A percentile compares a stretch with the other conserved stretches of the same genome.
These are phyloP conservation scores for Melanocharis versteri DNA, from an alignment of 2,113 vertebrate species.

Conservation along the genomic window DNA sequence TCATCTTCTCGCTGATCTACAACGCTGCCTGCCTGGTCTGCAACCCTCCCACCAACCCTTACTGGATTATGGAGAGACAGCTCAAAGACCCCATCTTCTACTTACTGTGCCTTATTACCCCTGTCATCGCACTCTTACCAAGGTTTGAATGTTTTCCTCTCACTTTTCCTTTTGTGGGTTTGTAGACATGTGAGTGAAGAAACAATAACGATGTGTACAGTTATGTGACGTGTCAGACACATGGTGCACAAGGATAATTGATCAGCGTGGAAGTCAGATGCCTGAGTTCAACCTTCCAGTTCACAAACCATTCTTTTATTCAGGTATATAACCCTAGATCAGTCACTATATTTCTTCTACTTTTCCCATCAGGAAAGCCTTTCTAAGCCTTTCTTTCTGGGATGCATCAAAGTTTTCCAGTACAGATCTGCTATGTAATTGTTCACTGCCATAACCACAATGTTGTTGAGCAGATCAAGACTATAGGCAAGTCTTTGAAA, in stretches of 20 bases:
- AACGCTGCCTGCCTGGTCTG: slow-evolving; percentile 80
- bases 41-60: slow-evolving; percentile 84
- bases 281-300: background rate
- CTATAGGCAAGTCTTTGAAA: background rate
- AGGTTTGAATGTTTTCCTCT: slow-evolving; percentile 73
- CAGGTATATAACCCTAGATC: background rate
- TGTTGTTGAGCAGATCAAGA: background rate
- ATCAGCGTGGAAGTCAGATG: background rate
- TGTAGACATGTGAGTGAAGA: background rate
- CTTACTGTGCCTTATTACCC: slow-evolving; percentile 83
- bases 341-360: background rate
- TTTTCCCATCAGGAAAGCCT: background rate
- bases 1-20: slow-evolving; percentile 80
- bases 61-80: slow-evolving; percentile 86
- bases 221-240: background rate
- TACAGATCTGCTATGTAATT: background rate
- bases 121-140: slow-evolving; percentile 83
- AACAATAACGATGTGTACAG: fast-evolving
- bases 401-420: background rate
- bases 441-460: background rate
- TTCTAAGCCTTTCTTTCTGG: background rate
- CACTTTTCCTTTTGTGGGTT: background rate
- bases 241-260: background rate
- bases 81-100: slow-evolving; percentile 87
- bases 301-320: background rate